Evolutionary conservation across 2,888 invertebrate genomes (phyloP), one percentile per base, ranked within the genome.

Genomic region (Salpingus planirostris): DNA sequence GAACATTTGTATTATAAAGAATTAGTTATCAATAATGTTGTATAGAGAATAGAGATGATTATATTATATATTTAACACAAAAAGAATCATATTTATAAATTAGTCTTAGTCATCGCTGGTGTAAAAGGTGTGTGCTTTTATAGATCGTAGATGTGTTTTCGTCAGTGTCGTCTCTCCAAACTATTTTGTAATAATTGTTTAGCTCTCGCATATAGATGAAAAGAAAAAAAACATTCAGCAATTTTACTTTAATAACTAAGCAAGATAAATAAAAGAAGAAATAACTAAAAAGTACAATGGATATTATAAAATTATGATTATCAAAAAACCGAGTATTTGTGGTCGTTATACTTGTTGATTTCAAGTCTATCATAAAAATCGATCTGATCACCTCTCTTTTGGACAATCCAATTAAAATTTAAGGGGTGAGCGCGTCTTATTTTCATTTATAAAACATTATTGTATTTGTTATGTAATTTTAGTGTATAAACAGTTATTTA

Each of bases 81-180:
- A n/a, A n/a, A 49, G 51, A 54, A 50, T 52, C 51, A 55, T 62
- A 64, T 62, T 62, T 64, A 63, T 60, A 57, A 56, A 43, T 43
- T 59, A 59, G 57, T 47, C 45, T 54, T 57, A 59, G 59, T 52
- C 47, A 50, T 44, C 49, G 60, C 61, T 56, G 59, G 63, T 64
- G 56, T 64, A 63, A 59, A 64, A 59, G 63, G 61, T 62, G 60
- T 65, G 63, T 62, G 64, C 64, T 63, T 62, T 57, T 54, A 55
- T 62, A 60, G 60, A 46, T 52, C 42, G 53, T 55, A 55, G 53
- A 48, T 47, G 54, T 57, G 52, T 55, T 54, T 47, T 46, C 38
- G 46, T 54, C 54, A 47, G 43, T 54, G 55, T 56, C 44, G 52
- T 56, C 47, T 52, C 38, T 43, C 42, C 30, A 44, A 37, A 18